A percentile compares a stretch with the other conserved stretches of the same genome.
Evolutionary conservation across 37 sponge, comb jelly and placozoan genomes (phyloP).

Genomic region (Chondrilla cf. caribensis): DNA sequence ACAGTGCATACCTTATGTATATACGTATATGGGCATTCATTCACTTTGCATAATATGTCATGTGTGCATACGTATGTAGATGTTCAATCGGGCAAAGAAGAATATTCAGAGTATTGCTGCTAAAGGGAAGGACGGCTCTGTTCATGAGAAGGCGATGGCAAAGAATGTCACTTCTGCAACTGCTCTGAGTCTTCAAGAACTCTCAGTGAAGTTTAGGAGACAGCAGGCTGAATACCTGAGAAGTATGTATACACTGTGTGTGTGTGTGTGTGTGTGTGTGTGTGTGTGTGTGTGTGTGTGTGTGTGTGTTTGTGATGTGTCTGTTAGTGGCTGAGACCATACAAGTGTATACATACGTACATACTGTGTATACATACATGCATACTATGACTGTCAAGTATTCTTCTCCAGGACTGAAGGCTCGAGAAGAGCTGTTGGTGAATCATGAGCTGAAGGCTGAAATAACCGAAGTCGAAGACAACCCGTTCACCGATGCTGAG

Average conservation of each 20-base stretch:
- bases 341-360: too few species aligned
- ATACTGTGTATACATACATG: too few species aligned
- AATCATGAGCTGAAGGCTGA: conserved; percentile 19
- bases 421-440: conserved; percentile 24
- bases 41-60: too few species aligned
- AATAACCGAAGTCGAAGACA: conserved; percentile 40
- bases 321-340: background rate
- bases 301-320: conserved; percentile 6
- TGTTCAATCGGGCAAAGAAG: conserved; percentile 80
- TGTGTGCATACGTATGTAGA: conserved; percentile 37
- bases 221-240: conserved; percentile 81
- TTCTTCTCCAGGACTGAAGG: background rate
- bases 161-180: conserved; percentile 87
- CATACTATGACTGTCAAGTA: too few species aligned
- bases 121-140: conserved; percentile 59
- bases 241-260: conserved; percentile 47
- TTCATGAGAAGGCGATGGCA: conserved; percentile 73
- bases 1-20: too few species aligned
- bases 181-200: conserved; percentile 80
- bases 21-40: too few species aligned
- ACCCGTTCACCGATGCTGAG: conserved; percentile 31
- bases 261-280: background rate
- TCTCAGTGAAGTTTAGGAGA: conserved; percentile 76
- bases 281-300: background rate
- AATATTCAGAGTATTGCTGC: conserved; percentile 54